Percentiles rank a stretch among this genome's conserved stretches.
Conservation (phyloP, 1,140 invertebrate species). For the Calliopsis andreniformis region DNA sequence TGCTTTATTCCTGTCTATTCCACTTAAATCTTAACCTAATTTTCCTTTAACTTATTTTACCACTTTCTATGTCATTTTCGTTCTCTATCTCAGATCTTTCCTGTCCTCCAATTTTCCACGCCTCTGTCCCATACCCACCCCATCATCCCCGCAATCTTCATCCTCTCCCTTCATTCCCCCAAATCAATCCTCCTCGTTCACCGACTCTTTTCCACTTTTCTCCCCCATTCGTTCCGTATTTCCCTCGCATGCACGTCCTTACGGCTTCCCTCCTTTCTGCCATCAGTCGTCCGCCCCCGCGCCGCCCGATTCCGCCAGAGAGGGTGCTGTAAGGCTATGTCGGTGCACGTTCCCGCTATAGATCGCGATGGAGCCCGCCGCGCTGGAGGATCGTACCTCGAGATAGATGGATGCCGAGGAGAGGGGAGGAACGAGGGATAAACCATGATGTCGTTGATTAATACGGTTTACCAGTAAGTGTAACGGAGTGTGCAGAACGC, state of each 20-base stretch:
- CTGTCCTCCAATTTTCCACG: no score
- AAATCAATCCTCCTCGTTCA: slow-evolving; percentile 43
- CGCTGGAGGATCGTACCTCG: slow-evolving; percentile 44
- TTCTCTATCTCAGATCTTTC: slow-evolving; percentile 2
- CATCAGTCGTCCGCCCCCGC: slow-evolving; percentile 52
- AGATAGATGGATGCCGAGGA: slow-evolving; percentile 54
- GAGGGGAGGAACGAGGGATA: slow-evolving; percentile 72
- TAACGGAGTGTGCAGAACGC: slow-evolving; percentile 81
- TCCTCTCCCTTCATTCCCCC: slow-evolving; percentile 9
- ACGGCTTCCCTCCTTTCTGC: slow-evolving; percentile 29
- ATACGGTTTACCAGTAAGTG: slow-evolving; percentile 82
- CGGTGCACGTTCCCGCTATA: slow-evolving; percentile 46
- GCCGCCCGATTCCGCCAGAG: slow-evolving; percentile 21
- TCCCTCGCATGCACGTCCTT: slow-evolving; percentile 29
- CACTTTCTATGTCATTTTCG: neutral
- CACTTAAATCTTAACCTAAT: neutral
- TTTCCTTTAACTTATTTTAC: neutral
- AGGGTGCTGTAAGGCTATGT: slow-evolving; percentile 50
- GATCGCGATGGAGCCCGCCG: slow-evolving; percentile 58
- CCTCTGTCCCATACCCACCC: neutral
- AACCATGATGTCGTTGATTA: slow-evolving; percentile 82
- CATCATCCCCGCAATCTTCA: neutral
- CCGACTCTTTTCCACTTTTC: slow-evolving; percentile 1
- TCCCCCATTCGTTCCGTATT: slow-evolving; percentile 25
- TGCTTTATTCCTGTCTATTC: no score